These are phyloP conservation scores for Gymnocheta viridis DNA, from an alignment of 2,888 invertebrate species.

Conservation along the genomic window DNA sequence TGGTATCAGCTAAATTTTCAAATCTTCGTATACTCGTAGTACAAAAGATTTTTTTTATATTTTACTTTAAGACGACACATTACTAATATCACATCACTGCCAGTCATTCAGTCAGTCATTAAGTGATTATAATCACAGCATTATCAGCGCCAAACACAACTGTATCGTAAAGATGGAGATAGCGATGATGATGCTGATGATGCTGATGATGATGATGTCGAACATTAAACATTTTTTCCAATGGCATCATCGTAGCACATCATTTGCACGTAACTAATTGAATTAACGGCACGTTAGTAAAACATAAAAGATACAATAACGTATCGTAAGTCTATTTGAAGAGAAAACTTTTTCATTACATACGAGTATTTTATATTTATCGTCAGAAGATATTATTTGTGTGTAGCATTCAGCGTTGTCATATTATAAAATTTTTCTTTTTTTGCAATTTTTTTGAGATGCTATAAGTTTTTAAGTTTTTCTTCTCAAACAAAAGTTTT, in stretches of 20 bases:
- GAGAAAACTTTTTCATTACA: conserved; percentile 38
- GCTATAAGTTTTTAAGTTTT: no score
- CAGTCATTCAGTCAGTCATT: conserved; percentile 21
- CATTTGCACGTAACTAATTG: conserved; percentile 71
- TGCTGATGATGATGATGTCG: conserved; percentile 36
- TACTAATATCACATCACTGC: not conserved
- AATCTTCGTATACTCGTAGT: not conserved
- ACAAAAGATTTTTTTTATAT: no score
- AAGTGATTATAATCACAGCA: conserved; percentile 43
- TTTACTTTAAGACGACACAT: not conserved
- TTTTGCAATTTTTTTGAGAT: no score
- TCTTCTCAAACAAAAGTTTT: no score
- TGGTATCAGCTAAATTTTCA: not conserved
- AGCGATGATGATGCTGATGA: conserved; percentile 10
- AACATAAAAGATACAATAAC: conserved; percentile 24
- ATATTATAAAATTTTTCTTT: no score
- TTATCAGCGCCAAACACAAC: conserved; percentile 26
- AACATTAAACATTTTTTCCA: conserved; percentile 36
- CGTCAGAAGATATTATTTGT: conserved; percentile 5
- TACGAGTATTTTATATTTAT: not conserved
- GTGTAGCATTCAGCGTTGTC: no score
- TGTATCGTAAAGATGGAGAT: conserved; percentile 12
- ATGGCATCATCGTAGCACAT: conserved; percentile 64
- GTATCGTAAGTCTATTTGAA: conserved; percentile 8
- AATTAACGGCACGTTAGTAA: conserved; percentile 70